These are phyloP conservation scores for Isurus oxyrinchus DNA, from an alignment of 2,113 vertebrate species.

Conservation along the genomic window DNA sequence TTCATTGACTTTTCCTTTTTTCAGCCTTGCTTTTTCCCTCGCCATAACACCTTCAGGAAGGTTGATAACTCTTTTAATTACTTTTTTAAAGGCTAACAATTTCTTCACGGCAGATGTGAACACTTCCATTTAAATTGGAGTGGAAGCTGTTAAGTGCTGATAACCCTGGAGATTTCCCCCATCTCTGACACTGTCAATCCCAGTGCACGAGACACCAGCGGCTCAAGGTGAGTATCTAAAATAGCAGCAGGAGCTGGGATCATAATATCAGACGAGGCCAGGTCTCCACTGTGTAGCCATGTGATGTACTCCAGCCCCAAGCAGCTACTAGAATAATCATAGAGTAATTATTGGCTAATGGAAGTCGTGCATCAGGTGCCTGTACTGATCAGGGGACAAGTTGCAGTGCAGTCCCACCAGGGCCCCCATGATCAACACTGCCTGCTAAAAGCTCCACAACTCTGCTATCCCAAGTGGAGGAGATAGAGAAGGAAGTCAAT, in stretches of 20 bases:
- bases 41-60: background rate
- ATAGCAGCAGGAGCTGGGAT: background rate
- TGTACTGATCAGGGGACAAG: background rate
- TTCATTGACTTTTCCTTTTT: background rate
- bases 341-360: background rate
- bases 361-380: background rate
- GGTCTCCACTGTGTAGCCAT: background rate
- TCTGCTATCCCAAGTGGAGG: background rate
- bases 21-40: background rate
- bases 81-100: background rate
- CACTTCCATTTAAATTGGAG: background rate
- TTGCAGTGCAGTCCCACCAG: background rate
- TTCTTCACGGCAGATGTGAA: background rate
- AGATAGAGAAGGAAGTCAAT: background rate
- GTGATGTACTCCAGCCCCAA: background rate
- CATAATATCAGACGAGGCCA: background rate
- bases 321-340: background rate
- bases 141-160: background rate
- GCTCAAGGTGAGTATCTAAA: background rate
- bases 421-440: background rate
- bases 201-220: background rate
- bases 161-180: background rate
- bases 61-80: background rate
- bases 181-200: background rate
- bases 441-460: background rate